Evolutionary conservation across 2,113 vertebrate species (phyloP), one percentile per base, ranked within the genome.

Genomic region (Phyllostomus hastatus): DNA sequence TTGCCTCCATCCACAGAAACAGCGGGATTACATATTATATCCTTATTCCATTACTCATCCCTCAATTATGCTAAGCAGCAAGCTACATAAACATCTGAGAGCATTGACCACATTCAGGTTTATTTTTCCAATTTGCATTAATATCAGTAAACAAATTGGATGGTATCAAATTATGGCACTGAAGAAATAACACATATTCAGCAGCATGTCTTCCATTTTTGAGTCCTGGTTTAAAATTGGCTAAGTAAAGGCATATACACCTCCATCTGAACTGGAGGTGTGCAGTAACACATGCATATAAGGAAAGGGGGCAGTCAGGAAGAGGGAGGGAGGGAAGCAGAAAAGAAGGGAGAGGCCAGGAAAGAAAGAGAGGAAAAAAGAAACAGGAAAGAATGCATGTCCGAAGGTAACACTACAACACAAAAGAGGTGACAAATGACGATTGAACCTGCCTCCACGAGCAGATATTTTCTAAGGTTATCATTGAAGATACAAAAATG

Each of bases 151-250:
- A 95, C 95, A 89, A 95, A 92, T 35, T 91, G 88, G 89, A 96
- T 96, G 38, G 88, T 80, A 89, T 82, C 93, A 9, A 35, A 90
- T 31, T 78, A 96, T 83, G 97, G 98, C 97, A 97, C 96, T 84
- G 93, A 92, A 97, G 96, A 95, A 92, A 90, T 17, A 87, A 96
- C 88, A 92, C 17, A 61, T 33, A 94, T 78, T 89, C 92, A 94
- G 67, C 2, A 95, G 69, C 85, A 82, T 4, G 1, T 16, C 85
- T 96, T 96, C 95, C 86, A 52, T 73, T 87, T 87, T 76, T 41
- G 54, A 95, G 86, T 10, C 87, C 43, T 92, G 64, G n/a, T 95
- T 93, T 94, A 41, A 91, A 97, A 94, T 43, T 75, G 94, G 90
- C 95, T 76, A 26, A 94, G 91, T 94, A 95, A 97, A 93, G 93